Conservation (phyloP, 53 echinoderm and acorn worm genomes). For the Holothuria leucospilota region DNA sequence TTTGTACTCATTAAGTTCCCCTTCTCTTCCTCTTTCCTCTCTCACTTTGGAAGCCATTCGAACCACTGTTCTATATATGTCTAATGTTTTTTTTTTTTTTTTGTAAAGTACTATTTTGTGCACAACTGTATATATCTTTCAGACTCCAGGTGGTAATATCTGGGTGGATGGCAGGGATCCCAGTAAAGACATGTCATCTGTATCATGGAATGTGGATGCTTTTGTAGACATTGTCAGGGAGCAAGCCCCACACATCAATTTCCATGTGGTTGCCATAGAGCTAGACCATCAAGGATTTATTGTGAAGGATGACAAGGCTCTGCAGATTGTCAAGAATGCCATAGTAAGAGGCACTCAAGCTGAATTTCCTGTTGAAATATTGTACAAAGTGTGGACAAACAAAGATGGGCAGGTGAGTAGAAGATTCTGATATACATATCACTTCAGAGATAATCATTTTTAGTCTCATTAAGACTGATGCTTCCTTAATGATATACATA, state of each 20-base stretch:
- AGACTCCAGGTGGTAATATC: slow-evolving; percentile 74
- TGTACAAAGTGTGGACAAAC: slow-evolving; percentile 92
- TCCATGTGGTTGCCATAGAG: slow-evolving; percentile 85
- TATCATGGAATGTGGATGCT: slow-evolving; percentile 91
- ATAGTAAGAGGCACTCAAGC: slow-evolving; percentile 75
- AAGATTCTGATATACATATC: no score
- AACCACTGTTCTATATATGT: no score
- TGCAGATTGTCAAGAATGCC: slow-evolving; percentile 89
- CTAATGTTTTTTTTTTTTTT: no score
- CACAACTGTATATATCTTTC: background rate
- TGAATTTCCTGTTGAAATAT: slow-evolving; percentile 90
- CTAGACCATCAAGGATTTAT: slow-evolving; percentile 87
- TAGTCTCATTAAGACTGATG: no score
- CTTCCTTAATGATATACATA: no score
- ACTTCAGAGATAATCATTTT: no score
- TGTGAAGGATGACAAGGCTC: slow-evolving; percentile 76
- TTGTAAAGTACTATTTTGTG: no score
- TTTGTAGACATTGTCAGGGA: slow-evolving; percentile 89
- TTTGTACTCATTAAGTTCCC: no score
- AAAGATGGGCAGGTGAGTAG: slow-evolving; percentile 90
- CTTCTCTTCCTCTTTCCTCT: no score
- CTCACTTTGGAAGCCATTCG: no score
- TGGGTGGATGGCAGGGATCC: slow-evolving; percentile 94
- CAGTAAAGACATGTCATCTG: slow-evolving; percentile 65
- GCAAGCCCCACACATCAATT: slow-evolving; percentile 90